Percentiles rank a stretch among this genome's conserved stretches.
Conservation (phyloP, 2,797 vertebrate genomes). For the Tokudaia tokunoshimensis region DNA sequence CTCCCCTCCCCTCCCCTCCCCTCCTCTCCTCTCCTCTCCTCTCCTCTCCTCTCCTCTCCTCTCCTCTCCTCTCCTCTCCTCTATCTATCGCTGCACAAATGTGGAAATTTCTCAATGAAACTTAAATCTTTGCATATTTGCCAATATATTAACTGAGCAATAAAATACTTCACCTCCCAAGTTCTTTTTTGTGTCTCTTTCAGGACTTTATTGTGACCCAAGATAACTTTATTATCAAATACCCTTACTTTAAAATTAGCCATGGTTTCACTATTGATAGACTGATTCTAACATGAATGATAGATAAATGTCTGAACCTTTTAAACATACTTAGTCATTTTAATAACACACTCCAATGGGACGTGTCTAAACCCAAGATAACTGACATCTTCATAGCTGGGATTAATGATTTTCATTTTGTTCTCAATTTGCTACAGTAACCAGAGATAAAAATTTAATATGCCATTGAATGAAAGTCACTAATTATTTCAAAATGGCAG, state of each 20-base stretch:
- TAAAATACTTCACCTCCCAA: background rate
- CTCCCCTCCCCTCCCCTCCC: too few relatives aligned
- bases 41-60: too few relatives aligned
- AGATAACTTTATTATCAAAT: constrained; percentile 42
- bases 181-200: background rate
- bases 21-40: too few relatives aligned
- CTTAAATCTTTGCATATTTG: background rate
- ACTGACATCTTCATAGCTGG: constrained; percentile 74
- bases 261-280: constrained; percentile 42
- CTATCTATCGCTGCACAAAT: background rate
- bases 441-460: constrained; percentile 81
- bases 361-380: constrained; percentile 53
- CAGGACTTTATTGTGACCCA: background rate
- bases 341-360: constrained; percentile 64
- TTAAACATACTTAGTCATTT: constrained; percentile 72
- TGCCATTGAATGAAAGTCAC: constrained; percentile 60
- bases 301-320: constrained; percentile 36
- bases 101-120: background rate
- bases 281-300: background rate
- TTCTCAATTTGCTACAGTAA: constrained; percentile 79
- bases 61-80: too few relatives aligned
- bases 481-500: constrained; percentile 77
- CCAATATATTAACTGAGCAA: background rate
- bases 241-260: constrained; percentile 11
- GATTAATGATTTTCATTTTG: constrained; percentile 80